Evolutionary conservation across 1,140 invertebrate species (phyloP), one percentile per base, ranked within the genome.

Genomic region (Protaetia brevitarsis): DNA sequence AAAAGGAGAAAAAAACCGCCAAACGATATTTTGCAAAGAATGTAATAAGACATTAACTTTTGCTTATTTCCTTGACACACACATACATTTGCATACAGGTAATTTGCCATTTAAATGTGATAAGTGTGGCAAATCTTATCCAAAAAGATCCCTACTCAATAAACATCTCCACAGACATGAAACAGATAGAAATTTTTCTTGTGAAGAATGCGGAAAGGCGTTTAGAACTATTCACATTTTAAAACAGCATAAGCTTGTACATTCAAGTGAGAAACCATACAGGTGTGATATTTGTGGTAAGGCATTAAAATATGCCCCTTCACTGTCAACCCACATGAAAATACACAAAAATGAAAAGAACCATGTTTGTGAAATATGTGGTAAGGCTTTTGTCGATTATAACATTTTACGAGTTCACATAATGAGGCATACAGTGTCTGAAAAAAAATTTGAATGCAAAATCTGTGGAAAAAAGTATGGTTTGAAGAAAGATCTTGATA

Each of bases 331-430:
- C 21, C 41, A 51, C 5, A 51, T 51, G 8, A 51, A 26, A 7
- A 7, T 51, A 23, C 41, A 51, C 11, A 59, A 28, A 13, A 70
- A 70, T 0, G 69, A 68, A 19, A 73, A 73, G 26, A 65, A 61
- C 6, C 69, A 68, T 56, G 13, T 73, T 19, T 73, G 71, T 27
- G 66, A 62, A 56, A 59, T 70, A 5, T 73, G 71, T 34, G 71
- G 71, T n/a, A 71, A 69, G 29, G 63, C 66, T 2, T 73, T 73
- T 36, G 61, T 69, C 16, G 69, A 66, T 13, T 69, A 69, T 13
- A 67, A 65, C 3, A 66, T 63, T 2, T 21, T 73, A 26, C 56
- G 66, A 13, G 68, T 68, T 11, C 71, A 73, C 34, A 26, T 41
- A n/a, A 16, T 16, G 1, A 26, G 21, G 3, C 41, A 51, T 51